Conservation (phyloP, 2,113 vertebrate genomes). For the Pseudonaja textilis region DNA sequence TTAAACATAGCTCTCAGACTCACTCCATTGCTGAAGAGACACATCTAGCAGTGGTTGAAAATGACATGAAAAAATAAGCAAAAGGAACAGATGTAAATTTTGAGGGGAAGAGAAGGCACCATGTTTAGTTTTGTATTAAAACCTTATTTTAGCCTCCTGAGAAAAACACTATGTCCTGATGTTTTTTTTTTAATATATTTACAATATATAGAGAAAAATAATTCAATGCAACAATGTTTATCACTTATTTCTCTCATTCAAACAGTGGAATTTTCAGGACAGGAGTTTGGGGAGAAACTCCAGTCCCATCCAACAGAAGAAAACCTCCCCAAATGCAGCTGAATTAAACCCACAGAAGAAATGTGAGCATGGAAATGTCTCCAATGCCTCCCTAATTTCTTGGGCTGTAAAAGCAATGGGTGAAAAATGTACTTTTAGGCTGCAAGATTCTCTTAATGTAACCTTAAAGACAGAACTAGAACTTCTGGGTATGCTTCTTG, state of each 20-base stretch:
- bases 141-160: background rate
- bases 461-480: background rate
- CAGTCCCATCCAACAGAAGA: background rate
- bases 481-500: background rate
- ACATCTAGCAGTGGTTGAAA: background rate
- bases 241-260: background rate
- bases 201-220: background rate
- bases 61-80: conserved; percentile 12
- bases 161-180: background rate
- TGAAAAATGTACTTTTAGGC: background rate
- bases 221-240: background rate
- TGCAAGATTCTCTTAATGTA: background rate
- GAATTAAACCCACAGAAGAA: background rate
- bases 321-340: background rate
- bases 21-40: background rate
- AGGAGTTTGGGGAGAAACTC: background rate
- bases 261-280: background rate
- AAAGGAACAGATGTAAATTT: conserved; percentile 5
- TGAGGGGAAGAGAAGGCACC: background rate
- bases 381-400: background rate
- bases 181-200: too few relatives aligned
- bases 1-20: conserved; percentile 9
- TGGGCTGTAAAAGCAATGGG: background rate
- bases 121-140: background rate
- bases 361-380: background rate